phyloP scores from a whole-genome alignment of 2,888 invertebrate genomes.

The Leptinotarsa haldemani region DNA sequence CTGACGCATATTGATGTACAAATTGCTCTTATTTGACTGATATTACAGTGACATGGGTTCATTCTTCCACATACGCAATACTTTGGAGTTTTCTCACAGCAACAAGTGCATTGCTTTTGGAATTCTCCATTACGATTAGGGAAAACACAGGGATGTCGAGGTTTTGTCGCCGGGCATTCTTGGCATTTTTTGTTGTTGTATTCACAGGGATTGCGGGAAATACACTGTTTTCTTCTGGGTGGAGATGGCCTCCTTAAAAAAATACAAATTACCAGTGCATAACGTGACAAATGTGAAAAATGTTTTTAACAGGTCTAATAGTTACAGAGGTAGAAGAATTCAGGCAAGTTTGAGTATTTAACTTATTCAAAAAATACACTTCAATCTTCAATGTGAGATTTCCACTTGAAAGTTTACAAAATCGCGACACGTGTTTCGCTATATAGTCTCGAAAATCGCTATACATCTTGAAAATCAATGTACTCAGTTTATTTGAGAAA shows the following conservation, averaged over 20 bases:
- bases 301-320: no score
- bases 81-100: conserved; percentile 34
- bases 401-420: no score
- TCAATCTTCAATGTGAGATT: no score
- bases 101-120: conserved; percentile 21
- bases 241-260: conserved; percentile 23
- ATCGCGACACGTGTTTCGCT: no score
- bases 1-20: conserved; percentile 50
- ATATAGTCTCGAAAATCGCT: no score
- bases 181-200: not conserved
- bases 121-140: not conserved
- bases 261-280: not conserved
- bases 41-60: conserved; percentile 50
- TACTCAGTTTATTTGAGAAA: no score
- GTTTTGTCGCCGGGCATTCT: conserved; percentile 6
- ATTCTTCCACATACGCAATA: conserved; percentile 45
- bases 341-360: no score
- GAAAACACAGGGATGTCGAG: conserved; percentile 9
- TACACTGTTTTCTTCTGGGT: conserved; percentile 7
- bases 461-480: no score
- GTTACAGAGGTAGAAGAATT: no score
- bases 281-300: not conserved
- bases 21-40: conserved; percentile 44
- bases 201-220: conserved; percentile 3
- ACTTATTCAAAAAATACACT: no score